These are phyloP conservation scores for Trilocha varians DNA, from an alignment of 2,888 invertebrate genomes.

Conservation along the genomic window DNA sequence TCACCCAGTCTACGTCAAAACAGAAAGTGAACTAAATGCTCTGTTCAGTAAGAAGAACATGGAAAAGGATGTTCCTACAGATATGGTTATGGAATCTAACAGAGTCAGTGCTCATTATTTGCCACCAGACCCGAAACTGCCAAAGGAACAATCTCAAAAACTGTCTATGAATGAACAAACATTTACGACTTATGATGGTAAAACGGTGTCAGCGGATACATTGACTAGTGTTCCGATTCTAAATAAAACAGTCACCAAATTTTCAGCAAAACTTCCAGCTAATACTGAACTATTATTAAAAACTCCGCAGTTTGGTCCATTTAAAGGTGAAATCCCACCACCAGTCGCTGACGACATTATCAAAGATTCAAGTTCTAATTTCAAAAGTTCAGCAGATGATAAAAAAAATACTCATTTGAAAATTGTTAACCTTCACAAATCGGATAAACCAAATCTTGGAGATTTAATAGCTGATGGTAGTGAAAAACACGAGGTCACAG, in stretches of 20 bases:
- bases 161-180: slow-evolving; percentile 48
- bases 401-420: slow-evolving; percentile 48
- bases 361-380: slow-evolving; percentile 14
- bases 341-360: slow-evolving; percentile 37
- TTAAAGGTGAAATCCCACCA: slow-evolving; percentile 80
- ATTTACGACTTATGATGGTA: slow-evolving; percentile 84
- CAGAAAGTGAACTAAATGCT: slow-evolving; percentile 42
- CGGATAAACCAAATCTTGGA: slow-evolving; percentile 22
- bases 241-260: slow-evolving; percentile 42
- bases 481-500: slow-evolving; percentile 27
- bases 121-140: slow-evolving; percentile 75
- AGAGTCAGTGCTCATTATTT: slow-evolving; percentile 81
- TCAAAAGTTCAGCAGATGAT: slow-evolving; percentile 12
- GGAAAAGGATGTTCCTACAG: slow-evolving; percentile 61
- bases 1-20: slow-evolving; percentile 60
- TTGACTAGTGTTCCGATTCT: slow-evolving; percentile 71
- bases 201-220: slow-evolving; percentile 77
- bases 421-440: slow-evolving; percentile 40
- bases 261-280: slow-evolving; percentile 56
- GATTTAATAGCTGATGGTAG: slow-evolving; percentile 40
- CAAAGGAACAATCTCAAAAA: slow-evolving; percentile 63
- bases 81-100: slow-evolving; percentile 81
- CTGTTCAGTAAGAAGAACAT: slow-evolving; percentile 53
- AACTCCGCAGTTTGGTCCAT: slow-evolving; percentile 83
- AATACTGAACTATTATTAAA: slow-evolving; percentile 74